Evolutionary conservation across 23 tunicate species (phyloP).

Genomic region (Aplidium turbinatum): DNA sequence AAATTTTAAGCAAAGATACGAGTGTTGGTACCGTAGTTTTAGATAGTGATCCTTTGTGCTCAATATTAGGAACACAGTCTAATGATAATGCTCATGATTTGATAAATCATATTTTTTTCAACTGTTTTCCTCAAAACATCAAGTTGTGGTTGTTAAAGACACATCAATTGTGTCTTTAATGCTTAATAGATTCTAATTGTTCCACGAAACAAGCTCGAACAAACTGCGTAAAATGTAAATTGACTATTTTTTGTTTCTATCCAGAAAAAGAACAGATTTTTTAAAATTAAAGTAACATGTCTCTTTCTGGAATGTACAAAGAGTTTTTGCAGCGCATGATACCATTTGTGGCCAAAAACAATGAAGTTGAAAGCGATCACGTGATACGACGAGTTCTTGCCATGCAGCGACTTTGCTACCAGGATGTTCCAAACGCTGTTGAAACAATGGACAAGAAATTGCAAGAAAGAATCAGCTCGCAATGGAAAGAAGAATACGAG

Average conservation of each 20-base stretch:
- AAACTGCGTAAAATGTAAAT: too few relatives aligned
- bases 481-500: slow-evolving; percentile 55
- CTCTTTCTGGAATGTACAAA: slow-evolving; percentile 37
- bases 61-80: too few relatives aligned
- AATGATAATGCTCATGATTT: too few relatives aligned
- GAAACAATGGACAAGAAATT: slow-evolving; percentile 46
- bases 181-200: too few relatives aligned
- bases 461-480: slow-evolving; percentile 33
- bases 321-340: slow-evolving; percentile 61
- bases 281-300: slow-evolving; percentile 28
- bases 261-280: not conserved
- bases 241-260: too few relatives aligned
- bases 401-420: slow-evolving; percentile 47
- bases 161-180: too few relatives aligned
- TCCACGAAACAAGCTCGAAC: slow-evolving; percentile 2
- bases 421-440: slow-evolving; percentile 48
- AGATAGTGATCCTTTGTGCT: too few relatives aligned
- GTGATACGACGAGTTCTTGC: slow-evolving; percentile 66
- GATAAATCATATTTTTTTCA: too few relatives aligned
- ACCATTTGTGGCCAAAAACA: slow-evolving; percentile 43
- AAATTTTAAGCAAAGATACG: too few relatives aligned
- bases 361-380: slow-evolving; percentile 62
- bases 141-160: too few relatives aligned
- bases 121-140: too few relatives aligned
- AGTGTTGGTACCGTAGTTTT: too few relatives aligned